Percentiles rank a stretch among this genome's conserved stretches.
Evolutionary conservation across 64 coral and sea anemone species (phyloP).

Genomic region (Montipora sp.): DNA sequence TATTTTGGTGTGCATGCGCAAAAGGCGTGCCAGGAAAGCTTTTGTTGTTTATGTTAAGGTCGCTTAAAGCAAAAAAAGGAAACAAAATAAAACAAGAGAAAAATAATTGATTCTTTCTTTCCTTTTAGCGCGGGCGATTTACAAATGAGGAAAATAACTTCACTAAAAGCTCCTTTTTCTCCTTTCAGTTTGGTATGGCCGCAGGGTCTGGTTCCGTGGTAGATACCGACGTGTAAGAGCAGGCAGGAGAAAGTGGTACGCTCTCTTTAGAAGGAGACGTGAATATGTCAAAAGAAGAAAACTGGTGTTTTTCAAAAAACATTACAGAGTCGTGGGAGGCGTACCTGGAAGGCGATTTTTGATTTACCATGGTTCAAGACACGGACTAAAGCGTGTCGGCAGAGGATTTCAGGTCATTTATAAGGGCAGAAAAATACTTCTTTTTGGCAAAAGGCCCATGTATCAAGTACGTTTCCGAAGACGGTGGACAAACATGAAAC

Average conservation of each 20-base stretch:
- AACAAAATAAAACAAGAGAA: too few relatives aligned
- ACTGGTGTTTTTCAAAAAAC: not conserved
- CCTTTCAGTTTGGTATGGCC: conserved; percentile 7
- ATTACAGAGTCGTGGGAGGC: not conserved
- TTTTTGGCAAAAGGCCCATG: not conserved
- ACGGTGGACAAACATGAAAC: conserved; percentile 12
- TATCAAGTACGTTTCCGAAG: not conserved
- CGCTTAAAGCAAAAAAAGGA: too few relatives aligned
- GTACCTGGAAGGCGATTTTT: not conserved
- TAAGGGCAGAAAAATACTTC: not conserved
- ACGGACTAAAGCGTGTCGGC: not conserved
- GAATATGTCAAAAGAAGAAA: not conserved
- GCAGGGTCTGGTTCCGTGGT: conserved; percentile 11
- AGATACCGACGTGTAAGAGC: conserved; percentile 6
- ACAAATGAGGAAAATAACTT: not conserved
- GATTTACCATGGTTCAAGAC: not conserved
- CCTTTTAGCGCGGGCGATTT: not conserved
- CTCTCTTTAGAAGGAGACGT: not conserved
- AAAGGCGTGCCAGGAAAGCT: too few relatives aligned
- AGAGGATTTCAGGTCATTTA: not conserved
- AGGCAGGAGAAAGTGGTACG: conserved; percentile 1
- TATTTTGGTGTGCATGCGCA: too few relatives aligned
- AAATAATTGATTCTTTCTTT: too few relatives aligned
- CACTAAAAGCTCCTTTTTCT: not conserved
- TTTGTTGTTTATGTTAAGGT: too few relatives aligned